Conservation (phyloP, 1,140 invertebrate species). For the Latrodectus geometricus region DNA sequence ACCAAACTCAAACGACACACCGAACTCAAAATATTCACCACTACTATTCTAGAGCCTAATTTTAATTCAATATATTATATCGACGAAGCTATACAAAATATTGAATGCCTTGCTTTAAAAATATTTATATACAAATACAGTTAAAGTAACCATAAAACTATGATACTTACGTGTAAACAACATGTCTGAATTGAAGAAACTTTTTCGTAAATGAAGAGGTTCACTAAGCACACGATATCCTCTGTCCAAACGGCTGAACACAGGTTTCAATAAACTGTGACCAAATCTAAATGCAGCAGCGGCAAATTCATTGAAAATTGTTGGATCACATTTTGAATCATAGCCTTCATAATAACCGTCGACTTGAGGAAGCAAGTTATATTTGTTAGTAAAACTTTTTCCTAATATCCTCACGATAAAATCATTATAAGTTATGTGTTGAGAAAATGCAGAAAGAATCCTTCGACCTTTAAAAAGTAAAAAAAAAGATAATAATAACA, state of each 20-base stretch:
- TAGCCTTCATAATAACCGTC: constrained; percentile 94
- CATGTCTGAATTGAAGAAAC: constrained; percentile 95
- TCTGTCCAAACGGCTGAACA: constrained; percentile 85
- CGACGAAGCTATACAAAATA: too few species aligned
- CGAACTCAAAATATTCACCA: too few species aligned
- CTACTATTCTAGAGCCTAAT: too few species aligned
- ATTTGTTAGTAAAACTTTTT: constrained; percentile 89
- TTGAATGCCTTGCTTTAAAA: too few species aligned
- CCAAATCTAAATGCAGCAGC: constrained; percentile 87
- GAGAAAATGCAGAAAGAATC: constrained; percentile 87
- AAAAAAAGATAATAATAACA: neutral
- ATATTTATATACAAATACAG: too few species aligned
- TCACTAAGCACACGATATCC: constrained; percentile 79
- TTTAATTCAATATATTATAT: too few species aligned
- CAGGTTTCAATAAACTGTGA: constrained; percentile 90
- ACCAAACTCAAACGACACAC: too few species aligned
- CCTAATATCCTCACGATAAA: constrained; percentile 94
- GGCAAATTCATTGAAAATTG: constrained; percentile 94
- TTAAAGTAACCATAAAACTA: too few species aligned
- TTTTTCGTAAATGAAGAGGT: constrained; percentile 84
- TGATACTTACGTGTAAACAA: constrained; percentile 74
- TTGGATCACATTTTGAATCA: constrained; percentile 89
- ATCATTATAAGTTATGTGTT: constrained; percentile 94
- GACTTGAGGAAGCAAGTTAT: constrained; percentile 84
- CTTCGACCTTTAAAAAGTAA: constrained; percentile 68